Conservation (phyloP, 2,888 invertebrate genomes). For the Formica aserva region DNA sequence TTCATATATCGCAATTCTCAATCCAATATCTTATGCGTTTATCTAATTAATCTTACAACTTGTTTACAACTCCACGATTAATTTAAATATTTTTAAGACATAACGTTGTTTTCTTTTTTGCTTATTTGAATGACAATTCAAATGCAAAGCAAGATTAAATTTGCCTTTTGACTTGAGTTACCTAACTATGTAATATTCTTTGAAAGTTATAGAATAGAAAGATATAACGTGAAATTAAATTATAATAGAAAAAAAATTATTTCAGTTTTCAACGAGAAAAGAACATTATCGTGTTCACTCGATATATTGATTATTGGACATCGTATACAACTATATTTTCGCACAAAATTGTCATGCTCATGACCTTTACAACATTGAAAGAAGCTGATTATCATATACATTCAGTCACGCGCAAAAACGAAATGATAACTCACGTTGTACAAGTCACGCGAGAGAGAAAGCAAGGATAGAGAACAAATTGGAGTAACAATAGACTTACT, state of each 20-base stretch:
- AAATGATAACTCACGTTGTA: constrained; percentile 47
- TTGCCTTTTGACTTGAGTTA: not conserved
- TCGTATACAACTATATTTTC: not conserved
- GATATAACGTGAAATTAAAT: not conserved
- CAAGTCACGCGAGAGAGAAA: constrained; percentile 62
- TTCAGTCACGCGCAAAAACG: constrained; percentile 44
- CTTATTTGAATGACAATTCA: not conserved
- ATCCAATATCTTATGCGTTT: not conserved
- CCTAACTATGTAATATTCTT: not conserved
- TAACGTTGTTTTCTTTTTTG: not conserved
- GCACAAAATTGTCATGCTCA: constrained; percentile 2
- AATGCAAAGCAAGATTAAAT: not conserved
- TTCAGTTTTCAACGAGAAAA: not conserved
- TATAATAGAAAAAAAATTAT: not conserved
- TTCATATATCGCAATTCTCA: not conserved
- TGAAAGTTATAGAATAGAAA: not conserved
- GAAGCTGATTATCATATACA: constrained; percentile 14
- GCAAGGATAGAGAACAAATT: constrained; percentile 23
- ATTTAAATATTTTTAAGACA: not conserved
- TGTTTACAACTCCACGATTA: not conserved
- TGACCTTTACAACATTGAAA: constrained; percentile 23
- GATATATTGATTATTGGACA: not conserved
- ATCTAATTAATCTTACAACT: not conserved
- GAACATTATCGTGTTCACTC: not conserved
- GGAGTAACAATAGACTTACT: not conserved